Evolutionary conservation across 2,113 vertebrate genomes (phyloP).

Genomic region (Sciurus niger): DNA sequence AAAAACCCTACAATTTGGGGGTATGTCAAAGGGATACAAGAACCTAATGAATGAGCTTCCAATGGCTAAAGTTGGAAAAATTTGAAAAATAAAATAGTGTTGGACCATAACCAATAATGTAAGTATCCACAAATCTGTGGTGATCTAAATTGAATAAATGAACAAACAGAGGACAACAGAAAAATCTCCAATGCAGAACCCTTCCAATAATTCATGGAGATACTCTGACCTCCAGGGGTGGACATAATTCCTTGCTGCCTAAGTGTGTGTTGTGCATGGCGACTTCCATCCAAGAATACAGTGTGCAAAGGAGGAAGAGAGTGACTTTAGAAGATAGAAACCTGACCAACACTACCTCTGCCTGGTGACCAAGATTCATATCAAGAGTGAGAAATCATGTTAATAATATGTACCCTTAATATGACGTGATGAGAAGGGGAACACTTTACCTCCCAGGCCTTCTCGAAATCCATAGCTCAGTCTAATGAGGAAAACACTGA

Average conservation of each 20-base stretch:
- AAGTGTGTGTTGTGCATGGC: neutral
- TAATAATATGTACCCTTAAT: neutral
- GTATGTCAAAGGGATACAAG: neutral
- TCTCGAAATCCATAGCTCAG: neutral
- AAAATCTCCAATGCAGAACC: neutral
- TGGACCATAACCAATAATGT: neutral
- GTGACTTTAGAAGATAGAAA: neutral
- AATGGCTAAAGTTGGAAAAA: neutral
- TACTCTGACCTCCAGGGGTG: neutral
- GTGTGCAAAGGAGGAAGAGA: neutral
- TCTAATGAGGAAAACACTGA: neutral
- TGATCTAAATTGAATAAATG: neutral
- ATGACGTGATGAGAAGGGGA: neutral
- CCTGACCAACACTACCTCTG: neutral
- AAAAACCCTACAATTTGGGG: neutral
- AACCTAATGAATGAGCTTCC: neutral
- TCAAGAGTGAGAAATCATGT: neutral
- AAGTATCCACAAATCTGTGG: neutral
- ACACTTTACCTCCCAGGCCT: neutral
- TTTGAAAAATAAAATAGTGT: neutral
- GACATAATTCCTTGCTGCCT: neutral
- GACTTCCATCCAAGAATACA: neutral
- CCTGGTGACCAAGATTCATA: neutral
- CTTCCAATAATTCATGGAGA: neutral
- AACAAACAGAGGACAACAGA: neutral